Evolutionary conservation across 2,113 vertebrate genomes (phyloP), one percentile per base, ranked within the genome.

Genomic region (Chloropsis hardwickii): DNA sequence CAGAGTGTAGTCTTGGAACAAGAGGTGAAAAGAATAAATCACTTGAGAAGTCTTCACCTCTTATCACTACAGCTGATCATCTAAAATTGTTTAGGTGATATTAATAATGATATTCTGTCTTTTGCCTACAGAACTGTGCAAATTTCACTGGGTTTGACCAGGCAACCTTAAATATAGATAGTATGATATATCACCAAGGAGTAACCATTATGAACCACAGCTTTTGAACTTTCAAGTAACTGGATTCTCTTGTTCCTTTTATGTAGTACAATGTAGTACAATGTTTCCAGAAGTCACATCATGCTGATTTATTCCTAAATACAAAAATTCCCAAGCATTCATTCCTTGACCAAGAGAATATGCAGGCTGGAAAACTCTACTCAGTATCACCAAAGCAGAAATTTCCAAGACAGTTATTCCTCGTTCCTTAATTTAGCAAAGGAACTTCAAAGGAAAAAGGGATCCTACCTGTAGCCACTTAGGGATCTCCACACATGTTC

Each of bases 81-180:
- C 25, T 84, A 51, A 78, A 45, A 50, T 74, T 0, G 42, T 62
- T 81, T 64, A 67, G 35, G 12, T 35, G 5, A 58, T 25, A 62
- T 22, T 35, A 54, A 47, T 71, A 91, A 92, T 44, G 0, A 18
- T 10, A 22, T 48, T 67, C 37, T 70, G 27, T 2, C 2, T 92
- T 87, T 86, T 88, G 33, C 33, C 33, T 65, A 39, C 14, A 82
- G 73, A 66, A 10, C 3, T 1, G 0, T n/a, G 5, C 2, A 51
- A 51, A 53, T 39, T 25, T 66, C 28, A 50, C 16, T 44, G 14
- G 1, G 12, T 64, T 85, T 74, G 31, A 72, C 28, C 19, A 71
- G 29, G 29, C 8, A 77, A 10, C 10, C 17, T 88, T 48, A 24
- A 57, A 61, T 39, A 50, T 0, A 1, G 0, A 1, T 10, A 10